Conservation (phyloP, 2,888 invertebrate species). For the Acrobasis repandana region DNA sequence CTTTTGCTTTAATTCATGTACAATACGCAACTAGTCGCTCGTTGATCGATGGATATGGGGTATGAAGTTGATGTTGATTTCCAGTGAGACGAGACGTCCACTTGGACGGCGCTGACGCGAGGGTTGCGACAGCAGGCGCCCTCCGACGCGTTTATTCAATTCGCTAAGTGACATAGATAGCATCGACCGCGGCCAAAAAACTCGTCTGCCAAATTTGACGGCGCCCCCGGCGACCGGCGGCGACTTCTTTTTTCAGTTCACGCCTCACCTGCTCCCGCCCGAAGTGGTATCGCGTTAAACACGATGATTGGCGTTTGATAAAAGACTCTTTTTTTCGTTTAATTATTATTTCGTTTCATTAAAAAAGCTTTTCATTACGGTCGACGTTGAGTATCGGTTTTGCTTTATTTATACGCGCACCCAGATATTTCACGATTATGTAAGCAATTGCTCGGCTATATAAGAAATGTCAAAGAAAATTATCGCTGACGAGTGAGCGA, state of each 20-base stretch:
- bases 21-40: slow-evolving; percentile 36
- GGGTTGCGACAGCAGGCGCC: slow-evolving; percentile 48
- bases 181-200: slow-evolving; percentile 73
- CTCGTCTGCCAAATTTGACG: slow-evolving; percentile 72
- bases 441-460: background rate
- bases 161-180: slow-evolving; percentile 82
- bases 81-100: slow-evolving; percentile 9
- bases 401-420: background rate
- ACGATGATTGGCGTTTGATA: slow-evolving; percentile 73
- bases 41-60: slow-evolving; percentile 6
- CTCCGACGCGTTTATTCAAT: slow-evolving; percentile 77
- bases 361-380: slow-evolving; percentile 37
- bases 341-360: slow-evolving; percentile 51
- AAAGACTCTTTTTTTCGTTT: slow-evolving; percentile 55
- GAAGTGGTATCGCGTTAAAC: slow-evolving; percentile 62
- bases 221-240: slow-evolving; percentile 54
- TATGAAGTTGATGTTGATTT: slow-evolving; percentile 3
- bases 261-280: slow-evolving; percentile 69
- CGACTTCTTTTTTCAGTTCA: slow-evolving; percentile 69
- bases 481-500: slow-evolving; percentile 34
- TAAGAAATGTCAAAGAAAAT: background rate
- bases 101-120: slow-evolving; percentile 17
- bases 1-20: slow-evolving; percentile 63
- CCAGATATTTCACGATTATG: background rate
- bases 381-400: background rate